Evolutionary conservation across 2,797 vertebrate genomes (phyloP).

Genomic region (Cheracebus regulus): DNA sequence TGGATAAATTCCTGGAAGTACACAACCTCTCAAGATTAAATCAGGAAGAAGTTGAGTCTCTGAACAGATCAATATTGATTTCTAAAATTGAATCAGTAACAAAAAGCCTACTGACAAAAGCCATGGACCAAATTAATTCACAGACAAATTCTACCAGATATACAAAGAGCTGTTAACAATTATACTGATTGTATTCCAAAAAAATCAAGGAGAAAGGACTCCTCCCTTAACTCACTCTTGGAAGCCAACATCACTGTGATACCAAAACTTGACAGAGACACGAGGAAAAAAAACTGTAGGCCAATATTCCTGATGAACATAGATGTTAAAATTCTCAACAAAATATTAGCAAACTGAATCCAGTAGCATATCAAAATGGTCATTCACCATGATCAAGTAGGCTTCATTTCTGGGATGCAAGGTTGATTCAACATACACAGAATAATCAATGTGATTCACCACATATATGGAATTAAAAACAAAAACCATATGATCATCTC

Average conservation of each 20-base stretch:
- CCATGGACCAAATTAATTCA: not conserved
- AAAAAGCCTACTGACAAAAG: not conserved
- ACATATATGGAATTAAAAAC: not conserved
- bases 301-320: not conserved
- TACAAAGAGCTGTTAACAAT: not conserved
- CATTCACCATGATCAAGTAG: not conserved
- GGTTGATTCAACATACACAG: not conserved
- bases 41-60: not conserved
- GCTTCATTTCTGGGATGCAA: not conserved
- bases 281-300: not conserved
- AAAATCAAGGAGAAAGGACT: not conserved
- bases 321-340: not conserved
- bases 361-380: not conserved
- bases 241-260: not conserved
- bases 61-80: not conserved
- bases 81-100: not conserved
- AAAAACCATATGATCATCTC: not conserved
- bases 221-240: not conserved
- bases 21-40: not conserved
- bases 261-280: not conserved
- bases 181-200: not conserved
- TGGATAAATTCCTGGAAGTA: not conserved
- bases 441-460: not conserved
- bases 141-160: not conserved
- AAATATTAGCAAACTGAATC: not conserved